Percentiles rank a stretch among this genome's conserved stretches.
Evolutionary conservation across 2,888 invertebrate genomes (phyloP).

Genomic region (Stomorhina lunata): DNA sequence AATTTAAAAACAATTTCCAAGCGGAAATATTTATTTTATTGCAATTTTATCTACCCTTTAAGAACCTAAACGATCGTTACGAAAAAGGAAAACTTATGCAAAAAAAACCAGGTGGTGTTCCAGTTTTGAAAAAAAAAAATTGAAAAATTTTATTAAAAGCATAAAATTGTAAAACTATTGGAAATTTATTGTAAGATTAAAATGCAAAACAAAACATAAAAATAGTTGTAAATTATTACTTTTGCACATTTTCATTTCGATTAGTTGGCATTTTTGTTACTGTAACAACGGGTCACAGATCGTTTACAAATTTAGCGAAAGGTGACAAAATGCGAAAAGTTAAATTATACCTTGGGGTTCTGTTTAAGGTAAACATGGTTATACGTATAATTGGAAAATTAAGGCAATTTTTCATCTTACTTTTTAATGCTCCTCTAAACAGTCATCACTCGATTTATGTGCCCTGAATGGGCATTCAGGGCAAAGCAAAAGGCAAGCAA

Average conservation of each 20-base stretch:
- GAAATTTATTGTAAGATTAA: conserved; percentile 59
- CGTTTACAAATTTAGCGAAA: neutral
- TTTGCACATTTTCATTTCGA: conserved; percentile 9
- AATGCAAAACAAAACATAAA: conserved; percentile 48
- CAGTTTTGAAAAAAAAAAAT: conserved; percentile 9
- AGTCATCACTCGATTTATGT: too few relatives aligned
- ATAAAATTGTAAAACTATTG: conserved; percentile 54
- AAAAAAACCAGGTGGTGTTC: conserved; percentile 35
- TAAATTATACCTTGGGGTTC: too few relatives aligned
- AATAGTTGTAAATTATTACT: conserved; percentile 40
- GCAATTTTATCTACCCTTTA: conserved; percentile 67
- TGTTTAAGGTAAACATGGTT: too few relatives aligned
- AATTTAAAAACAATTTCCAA: conserved; percentile 73
- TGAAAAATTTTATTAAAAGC: too few relatives aligned
- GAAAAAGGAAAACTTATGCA: neutral
- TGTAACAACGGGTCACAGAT: neutral
- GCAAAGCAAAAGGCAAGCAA: too few relatives aligned
- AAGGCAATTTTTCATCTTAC: too few relatives aligned
- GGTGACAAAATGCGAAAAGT: neutral
- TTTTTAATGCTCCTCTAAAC: too few relatives aligned
- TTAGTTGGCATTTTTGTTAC: conserved; percentile 7
- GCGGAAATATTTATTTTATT: conserved; percentile 79
- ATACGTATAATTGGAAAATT: too few relatives aligned
- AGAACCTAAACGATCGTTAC: neutral
- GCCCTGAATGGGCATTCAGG: too few relatives aligned